Evolutionary conservation across 2,113 vertebrate genomes (phyloP).

Genomic region (Dipodomys spectabilis): DNA sequence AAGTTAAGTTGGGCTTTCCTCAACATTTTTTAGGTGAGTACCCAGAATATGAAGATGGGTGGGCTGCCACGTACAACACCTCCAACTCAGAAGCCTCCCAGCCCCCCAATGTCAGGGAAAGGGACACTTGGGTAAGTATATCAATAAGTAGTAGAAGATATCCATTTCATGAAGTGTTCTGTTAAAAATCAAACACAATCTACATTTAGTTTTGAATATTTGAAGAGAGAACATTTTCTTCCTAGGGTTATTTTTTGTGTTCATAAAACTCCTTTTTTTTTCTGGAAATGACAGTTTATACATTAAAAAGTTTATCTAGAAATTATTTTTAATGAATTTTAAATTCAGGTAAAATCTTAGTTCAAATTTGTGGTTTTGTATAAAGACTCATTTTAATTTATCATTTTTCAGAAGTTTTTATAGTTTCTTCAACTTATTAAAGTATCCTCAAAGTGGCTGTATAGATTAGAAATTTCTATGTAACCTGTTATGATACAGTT

Average conservation of each 20-base stretch:
- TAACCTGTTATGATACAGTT: neutral
- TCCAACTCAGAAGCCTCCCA: slow-evolving; percentile 98
- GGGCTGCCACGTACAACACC: slow-evolving; percentile 96
- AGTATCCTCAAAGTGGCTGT: neutral
- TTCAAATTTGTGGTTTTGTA: slow-evolving; percentile 41
- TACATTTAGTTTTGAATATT: slow-evolving; percentile 60
- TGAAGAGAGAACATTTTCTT: slow-evolving; percentile 55
- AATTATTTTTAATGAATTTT: slow-evolving; percentile 63
- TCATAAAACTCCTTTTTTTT: neutral
- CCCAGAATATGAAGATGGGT: slow-evolving; percentile 99
- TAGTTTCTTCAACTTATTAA: slow-evolving; percentile 33
- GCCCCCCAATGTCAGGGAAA: slow-evolving; percentile 96
- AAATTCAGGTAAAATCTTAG: slow-evolving; percentile 50
- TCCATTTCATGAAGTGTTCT: slow-evolving; percentile 28
- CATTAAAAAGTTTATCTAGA: slow-evolving; percentile 53
- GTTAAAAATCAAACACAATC: slow-evolving; percentile 36
- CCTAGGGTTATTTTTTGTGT: slow-evolving; percentile 6
- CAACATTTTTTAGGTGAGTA: slow-evolving; percentile 92
- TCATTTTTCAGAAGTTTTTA: slow-evolving; percentile 19
- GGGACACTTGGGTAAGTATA: slow-evolving; percentile 97
- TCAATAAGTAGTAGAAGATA: slow-evolving; percentile 44
- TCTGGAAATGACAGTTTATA: slow-evolving; percentile 46
- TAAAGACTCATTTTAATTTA: slow-evolving; percentile 35
- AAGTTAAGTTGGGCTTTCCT: slow-evolving; percentile 80
- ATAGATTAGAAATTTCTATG: neutral